A percentile compares a stretch with the other conserved stretches of the same genome.
Evolutionary conservation across 2,113 vertebrate species (phyloP).

Genomic region (Zapus hudsonius): DNA sequence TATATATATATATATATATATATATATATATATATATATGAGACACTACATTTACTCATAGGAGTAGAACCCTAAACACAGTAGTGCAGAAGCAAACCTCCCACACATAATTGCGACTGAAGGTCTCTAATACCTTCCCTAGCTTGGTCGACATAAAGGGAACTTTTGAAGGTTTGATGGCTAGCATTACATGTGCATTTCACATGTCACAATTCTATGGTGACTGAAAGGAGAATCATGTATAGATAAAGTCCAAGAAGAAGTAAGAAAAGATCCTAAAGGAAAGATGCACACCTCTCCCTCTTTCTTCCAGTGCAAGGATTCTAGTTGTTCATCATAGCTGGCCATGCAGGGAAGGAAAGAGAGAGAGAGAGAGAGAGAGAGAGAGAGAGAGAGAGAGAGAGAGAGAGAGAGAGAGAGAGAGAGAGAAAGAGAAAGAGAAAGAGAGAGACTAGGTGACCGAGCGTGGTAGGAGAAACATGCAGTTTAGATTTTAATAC

Average conservation of each 20-base stretch:
- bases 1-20: no score
- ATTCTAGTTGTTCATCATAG: not conserved
- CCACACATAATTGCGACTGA: not conserved
- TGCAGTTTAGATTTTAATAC: no score
- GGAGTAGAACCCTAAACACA: not conserved
- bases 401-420: no score
- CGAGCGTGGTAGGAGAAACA: no score
- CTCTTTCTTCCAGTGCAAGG: not conserved
- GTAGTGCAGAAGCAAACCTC: not conserved
- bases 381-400: no score
- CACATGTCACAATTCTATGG: not conserved
- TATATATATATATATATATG: not conserved
- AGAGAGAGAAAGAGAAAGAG: no score
- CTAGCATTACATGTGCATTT: not conserved
- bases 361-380: not conserved
- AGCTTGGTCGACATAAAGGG: not conserved
- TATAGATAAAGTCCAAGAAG: not conserved
- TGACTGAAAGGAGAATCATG: not conserved
- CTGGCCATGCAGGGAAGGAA: not conserved
- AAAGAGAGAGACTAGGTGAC: no score
- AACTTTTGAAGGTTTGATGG: not conserved
- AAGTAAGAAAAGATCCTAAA: not conserved
- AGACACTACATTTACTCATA: not conserved
- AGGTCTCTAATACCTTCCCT: no score
- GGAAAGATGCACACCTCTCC: not conserved